Evolutionary conservation across 2,888 invertebrate species (phyloP), one percentile per base, ranked within the genome.

Genomic region (Epinotia brunnichana): DNA sequence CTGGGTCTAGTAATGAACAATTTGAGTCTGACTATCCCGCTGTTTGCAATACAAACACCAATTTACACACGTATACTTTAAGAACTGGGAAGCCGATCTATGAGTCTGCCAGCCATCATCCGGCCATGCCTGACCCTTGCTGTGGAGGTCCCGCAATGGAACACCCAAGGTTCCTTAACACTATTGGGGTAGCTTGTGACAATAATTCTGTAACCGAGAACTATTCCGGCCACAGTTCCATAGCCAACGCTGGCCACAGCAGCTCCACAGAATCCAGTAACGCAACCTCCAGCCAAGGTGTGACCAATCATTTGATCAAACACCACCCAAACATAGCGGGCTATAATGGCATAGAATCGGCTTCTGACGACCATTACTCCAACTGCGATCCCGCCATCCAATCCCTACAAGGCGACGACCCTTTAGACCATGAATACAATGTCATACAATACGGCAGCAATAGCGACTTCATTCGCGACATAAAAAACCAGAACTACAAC

Each of bases 21-120:
- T 96, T 96, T 81, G 96, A 96, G 78, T 96, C 97, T 7, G 95
- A 96, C 77, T 97, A 97, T 84, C 97, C 97, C 5, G 96, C 97
- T 13, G 96, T 97, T 77, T 97, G 97, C 85, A 97, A 96, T 82
- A 96, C 97, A 3, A 97, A 97, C 81, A 96, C 97, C 11, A 97
- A 97, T 77, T 95, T 97, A 13, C 95, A 97, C 79, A 97, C 97
- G 61, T 97, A 97, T 83, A 96, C 97, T 0, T 91, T 96, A 85
- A 94, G 96, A 74, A 96, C 96, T 7, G 96, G 96, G 0, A 96
- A 96, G 83, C 95, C 96, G 44, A 95, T 96, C 60, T 96, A 96
- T 82, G 96, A 96, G 83, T 95, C 90, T 3, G 85, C 90, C 13
- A 90, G 90, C 1, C 92, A 90, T 69, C 92, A 91, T 78, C 90